Conservation (phyloP, 1,140 invertebrate genomes). For the Pseudachorutes palmiensis region DNA sequence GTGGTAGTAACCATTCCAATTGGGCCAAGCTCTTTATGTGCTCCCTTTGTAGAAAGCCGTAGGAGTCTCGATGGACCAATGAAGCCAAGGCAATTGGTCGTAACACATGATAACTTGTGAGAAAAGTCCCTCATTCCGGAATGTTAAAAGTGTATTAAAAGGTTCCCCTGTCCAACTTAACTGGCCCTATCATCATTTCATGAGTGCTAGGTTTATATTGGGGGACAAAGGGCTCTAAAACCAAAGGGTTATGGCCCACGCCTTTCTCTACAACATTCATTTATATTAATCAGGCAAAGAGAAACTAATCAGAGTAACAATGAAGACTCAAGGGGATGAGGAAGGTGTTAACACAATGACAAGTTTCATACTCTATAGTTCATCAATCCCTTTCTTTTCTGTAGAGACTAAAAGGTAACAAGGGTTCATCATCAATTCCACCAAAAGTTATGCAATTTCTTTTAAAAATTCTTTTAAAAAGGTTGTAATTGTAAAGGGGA, state of each 20-base stretch:
- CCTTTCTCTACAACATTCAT: not conserved
- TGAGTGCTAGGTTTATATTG: no score
- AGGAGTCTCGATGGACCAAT: conserved; percentile 23
- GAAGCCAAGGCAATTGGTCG: conserved; percentile 28
- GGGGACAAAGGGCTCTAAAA: not conserved
- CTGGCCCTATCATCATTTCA: not conserved
- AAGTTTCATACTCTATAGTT: no score
- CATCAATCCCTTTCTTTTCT: no score
- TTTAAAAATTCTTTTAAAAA: no score
- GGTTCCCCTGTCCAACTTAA: not conserved
- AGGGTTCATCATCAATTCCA: no score
- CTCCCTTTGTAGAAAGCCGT: not conserved
- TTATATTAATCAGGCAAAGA: not conserved
- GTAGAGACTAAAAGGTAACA: no score
- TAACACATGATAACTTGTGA: conserved; percentile 34
- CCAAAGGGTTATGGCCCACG: not conserved
- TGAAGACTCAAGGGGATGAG: no score
- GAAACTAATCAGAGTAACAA: no score
- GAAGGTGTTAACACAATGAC: no score
- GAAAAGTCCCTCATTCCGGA: not conserved
- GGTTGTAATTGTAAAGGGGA: no score
- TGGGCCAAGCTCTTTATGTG: conserved; percentile 8
- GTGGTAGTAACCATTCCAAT: conserved; percentile 32
- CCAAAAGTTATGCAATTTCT: no score
- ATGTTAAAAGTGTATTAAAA: conserved; percentile 2